Evolutionary conservation across 2,888 invertebrate species (phyloP), one percentile per base, ranked within the genome.

Genomic region (Nephrocerus scutellatus): DNA sequence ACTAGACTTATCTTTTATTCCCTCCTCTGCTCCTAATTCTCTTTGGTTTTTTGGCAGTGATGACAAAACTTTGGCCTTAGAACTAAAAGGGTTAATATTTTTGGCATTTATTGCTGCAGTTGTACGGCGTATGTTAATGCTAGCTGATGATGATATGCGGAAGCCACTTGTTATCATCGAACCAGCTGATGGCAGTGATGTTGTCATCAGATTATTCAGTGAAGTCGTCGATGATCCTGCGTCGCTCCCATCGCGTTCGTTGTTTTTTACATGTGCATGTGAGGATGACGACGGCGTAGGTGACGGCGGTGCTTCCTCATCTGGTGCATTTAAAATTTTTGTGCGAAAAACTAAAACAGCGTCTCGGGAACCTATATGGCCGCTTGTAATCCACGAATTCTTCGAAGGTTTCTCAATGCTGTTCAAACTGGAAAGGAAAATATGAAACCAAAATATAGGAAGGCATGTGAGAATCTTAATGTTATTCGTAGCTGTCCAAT

Each of bases 271-370:
- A n/a, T n/a, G n/a, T n/a, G n/a, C n/a, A n/a, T n/a, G n/a, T n/a
- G n/a, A n/a, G n/a, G n/a, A n/a, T n/a, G n/a, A n/a, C n/a, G n/a
- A n/a, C n/a, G n/a, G n/a, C n/a, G n/a, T n/a, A n/a, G n/a, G n/a
- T n/a, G n/a, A n/a, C n/a, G n/a, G n/a, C n/a, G 55, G 20, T 9
- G 39, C 34, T 24, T 53, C 54, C 28, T 59, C 52, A 3, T 46
- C 51, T 37, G 49, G 52, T 14, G 57, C 29, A 68, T 74, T 43
- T 63, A 74, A 51, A 68, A 75, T 70, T 67, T 65, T 39, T 53
- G 81, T 80, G 52, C 79, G 71, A 66, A 83, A 83, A 31, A 82
- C 72, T 36, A 83, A 70, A 31, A 80, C 75, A 4, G 81, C 74
- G 37, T 74, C 77, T 40, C 76, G 77, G 3, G 79, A 74, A 14